phyloP scores from a whole-genome alignment of 2,888 invertebrate species.

The Muscina levida region DNA sequence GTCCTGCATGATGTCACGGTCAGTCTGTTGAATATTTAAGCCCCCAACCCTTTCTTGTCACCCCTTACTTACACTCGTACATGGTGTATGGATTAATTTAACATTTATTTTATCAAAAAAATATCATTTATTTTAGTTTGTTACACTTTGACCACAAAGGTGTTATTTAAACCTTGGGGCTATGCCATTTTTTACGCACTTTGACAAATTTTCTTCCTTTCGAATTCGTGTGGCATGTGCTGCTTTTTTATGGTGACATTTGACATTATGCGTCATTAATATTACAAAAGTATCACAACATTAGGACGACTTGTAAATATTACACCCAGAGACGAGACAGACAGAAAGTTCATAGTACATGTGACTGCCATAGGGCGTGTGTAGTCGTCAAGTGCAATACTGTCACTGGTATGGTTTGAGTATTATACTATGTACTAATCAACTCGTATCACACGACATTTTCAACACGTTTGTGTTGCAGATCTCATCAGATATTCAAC shows the following conservation, averaged over 20 bases:
- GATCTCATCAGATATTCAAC: conserved; percentile 19
- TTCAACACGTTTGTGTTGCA: conserved; percentile 24
- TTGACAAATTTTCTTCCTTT: conserved; percentile 5
- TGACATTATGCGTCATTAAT: conserved; percentile 65
- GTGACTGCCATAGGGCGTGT: neutral
- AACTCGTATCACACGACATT: conserved; percentile 12
- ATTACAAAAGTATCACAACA: conserved; percentile 41
- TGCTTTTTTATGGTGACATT: conserved; percentile 47
- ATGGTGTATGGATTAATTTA: conserved; percentile 42
- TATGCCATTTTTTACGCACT: too few species aligned
- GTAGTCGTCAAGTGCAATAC: neutral
- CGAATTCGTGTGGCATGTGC: neutral
- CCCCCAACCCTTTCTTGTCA: too few species aligned
- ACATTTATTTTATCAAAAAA: conserved; percentile 53
- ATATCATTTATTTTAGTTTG: conserved; percentile 52
- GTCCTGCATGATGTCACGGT: too few species aligned
- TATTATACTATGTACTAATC: neutral
- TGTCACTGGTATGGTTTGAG: too few species aligned
- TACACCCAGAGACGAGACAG: neutral
- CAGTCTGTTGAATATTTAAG: too few species aligned
- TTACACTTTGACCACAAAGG: conserved; percentile 38
- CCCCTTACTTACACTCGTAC: too few species aligned
- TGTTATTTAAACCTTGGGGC: conserved; percentile 27
- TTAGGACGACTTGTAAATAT: conserved; percentile 14
- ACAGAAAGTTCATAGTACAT: neutral